These are phyloP conservation scores for Anodontia alba DNA, from an alignment of 2,888 invertebrate genomes.

Conservation along the genomic window DNA sequence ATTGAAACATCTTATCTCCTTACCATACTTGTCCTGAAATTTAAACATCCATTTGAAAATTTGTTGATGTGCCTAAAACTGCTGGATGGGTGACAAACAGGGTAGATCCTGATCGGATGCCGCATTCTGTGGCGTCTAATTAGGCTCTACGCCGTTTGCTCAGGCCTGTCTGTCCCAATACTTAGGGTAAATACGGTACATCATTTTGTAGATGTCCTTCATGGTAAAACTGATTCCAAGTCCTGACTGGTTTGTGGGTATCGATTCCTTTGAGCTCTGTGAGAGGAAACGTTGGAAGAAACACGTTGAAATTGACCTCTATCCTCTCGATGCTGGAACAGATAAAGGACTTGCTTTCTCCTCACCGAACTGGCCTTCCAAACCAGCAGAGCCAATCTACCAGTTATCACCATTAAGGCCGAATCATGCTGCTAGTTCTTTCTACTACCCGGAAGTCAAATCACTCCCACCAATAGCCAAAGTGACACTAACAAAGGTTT, in stretches of 20 bases:
- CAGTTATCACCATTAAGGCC: conserved; percentile 95
- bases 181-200: too few species aligned
- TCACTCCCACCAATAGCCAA: conserved; percentile 95
- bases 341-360: conserved; percentile 98
- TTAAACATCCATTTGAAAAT: too few species aligned
- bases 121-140: too few species aligned
- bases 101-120: too few species aligned
- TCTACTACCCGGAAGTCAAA: conserved; percentile 95
- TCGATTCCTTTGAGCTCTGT: conserved; percentile 96
- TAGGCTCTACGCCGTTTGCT: too few species aligned
- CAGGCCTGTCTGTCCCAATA: too few species aligned
- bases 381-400: conserved; percentile 94
- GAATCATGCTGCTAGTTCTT: conserved; percentile 96
- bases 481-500: conserved; percentile 86
- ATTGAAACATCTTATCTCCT: too few species aligned
- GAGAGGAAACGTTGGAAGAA: conserved; percentile 96
- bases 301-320: conserved; percentile 95
- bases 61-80: too few species aligned
- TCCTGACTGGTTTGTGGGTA: conserved; percentile 96
- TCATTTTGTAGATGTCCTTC: conserved; percentile 94
- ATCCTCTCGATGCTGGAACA: conserved; percentile 96
- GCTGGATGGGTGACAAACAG: too few species aligned
- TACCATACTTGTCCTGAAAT: too few species aligned
- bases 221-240: conserved; percentile 96
- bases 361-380: conserved; percentile 97